Base-by-base conservation (phyloP, 2,888 invertebrate species). In the Euzophera pinguis region DNA sequence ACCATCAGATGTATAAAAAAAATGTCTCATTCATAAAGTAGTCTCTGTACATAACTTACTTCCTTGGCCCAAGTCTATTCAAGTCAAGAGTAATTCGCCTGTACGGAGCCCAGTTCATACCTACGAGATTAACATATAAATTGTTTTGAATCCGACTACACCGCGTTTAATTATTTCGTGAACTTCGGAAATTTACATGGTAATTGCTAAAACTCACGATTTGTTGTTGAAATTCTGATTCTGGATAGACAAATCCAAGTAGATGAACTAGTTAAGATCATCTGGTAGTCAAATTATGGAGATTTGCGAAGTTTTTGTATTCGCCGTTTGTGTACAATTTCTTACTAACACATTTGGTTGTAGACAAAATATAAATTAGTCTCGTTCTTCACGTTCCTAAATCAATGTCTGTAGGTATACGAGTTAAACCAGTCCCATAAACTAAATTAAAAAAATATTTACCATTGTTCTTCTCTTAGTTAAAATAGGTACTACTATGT, bases 131-230 rank as follows among this genome's bases (percentile, higher is more conserved):
- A 83, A 81, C 89, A 89, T 89, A 89, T 83, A 89, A 89, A 89
- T 89, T 89, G 89, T 89, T 89, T 84, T 86, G 89, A 85, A 87
- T 84, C 84, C 81, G 81, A 83, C 84, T 84, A 84, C 85, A 81
- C 73, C 76, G 81, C 81, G 84, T 79, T 87, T 86, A 88, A 88
- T 89, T 89, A 89, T 89, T 86, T 89, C 85, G 81, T 77, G 84
- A 88, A 89, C 81, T 89, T 89, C 83, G 73, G 80, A 78, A 88
- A 89, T 89, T 89, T 86, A 87, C 88, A 89, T 89, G 84, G 84
- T 89, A 89, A 89, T 89, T 86, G 86, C 81, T 81, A 84, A 87
- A 88, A 88, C 82, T 89, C 86, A 87, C 87, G 89, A 89, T 87
- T 87, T 86, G 89, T 86, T 85, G 85, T 84, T 70, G 82, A 77